These are phyloP conservation scores for Phalacrocorax carbo DNA, from an alignment of 2,113 vertebrate species.

Conservation along the genomic window DNA sequence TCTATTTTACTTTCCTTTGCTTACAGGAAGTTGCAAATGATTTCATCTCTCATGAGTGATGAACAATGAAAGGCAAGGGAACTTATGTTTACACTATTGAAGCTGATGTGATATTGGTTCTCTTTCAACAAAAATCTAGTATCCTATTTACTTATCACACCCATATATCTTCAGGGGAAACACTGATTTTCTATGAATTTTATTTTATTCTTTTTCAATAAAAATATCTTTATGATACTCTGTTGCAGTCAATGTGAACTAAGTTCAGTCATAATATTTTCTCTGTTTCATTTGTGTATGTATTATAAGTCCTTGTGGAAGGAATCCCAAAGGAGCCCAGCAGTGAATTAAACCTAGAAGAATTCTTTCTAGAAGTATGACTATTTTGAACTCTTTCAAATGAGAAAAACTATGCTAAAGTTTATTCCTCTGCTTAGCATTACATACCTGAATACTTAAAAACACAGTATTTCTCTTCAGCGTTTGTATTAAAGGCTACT, in stretches of 20 bases:
- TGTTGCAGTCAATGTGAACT: background rate
- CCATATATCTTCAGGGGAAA: background rate
- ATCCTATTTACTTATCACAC: background rate
- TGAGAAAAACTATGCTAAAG: background rate
- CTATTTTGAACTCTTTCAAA: background rate
- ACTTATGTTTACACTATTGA: background rate
- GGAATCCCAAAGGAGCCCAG: background rate
- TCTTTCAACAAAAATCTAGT: background rate
- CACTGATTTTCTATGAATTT: background rate
- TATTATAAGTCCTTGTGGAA: background rate
- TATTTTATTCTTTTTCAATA: background rate
- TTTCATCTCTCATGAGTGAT: background rate
- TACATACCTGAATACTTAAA: background rate
- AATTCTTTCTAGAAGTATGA: background rate
- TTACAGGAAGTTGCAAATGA: background rate
- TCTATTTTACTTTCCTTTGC: background rate
- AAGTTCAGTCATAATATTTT: background rate
- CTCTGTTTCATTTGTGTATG: background rate
- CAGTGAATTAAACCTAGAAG: background rate
- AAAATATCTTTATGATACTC: background rate
- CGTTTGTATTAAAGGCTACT: background rate
- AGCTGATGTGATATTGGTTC: background rate
- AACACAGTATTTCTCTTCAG: background rate
- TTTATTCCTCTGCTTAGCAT: background rate
- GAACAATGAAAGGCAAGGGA: background rate